Percentiles rank a stretch among this genome's conserved stretches.
Evolutionary conservation across 2,888 invertebrate genomes (phyloP).

Genomic region (Plemyria rubiginata): DNA sequence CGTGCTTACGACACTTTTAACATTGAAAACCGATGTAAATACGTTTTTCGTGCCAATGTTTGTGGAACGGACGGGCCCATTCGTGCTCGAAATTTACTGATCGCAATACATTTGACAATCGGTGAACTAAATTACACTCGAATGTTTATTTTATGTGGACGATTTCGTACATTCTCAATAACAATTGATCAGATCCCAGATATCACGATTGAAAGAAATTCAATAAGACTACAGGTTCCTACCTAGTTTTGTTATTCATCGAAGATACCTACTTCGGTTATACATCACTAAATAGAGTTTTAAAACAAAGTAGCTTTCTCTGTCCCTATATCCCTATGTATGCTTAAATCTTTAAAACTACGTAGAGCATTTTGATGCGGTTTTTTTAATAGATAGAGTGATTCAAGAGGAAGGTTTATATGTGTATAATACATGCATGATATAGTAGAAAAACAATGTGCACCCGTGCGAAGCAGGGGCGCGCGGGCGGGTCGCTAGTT

Average conservation of each 20-base stretch:
- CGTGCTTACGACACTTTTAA: constrained; percentile 24
- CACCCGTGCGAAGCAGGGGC: too few relatives aligned
- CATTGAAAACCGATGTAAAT: constrained; percentile 32
- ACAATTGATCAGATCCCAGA: constrained; percentile 6
- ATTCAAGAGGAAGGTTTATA: too few relatives aligned
- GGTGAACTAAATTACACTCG: constrained; percentile 1
- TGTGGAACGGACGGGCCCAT: constrained; percentile 22
- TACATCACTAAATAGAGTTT: too few relatives aligned
- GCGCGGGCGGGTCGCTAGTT: too few relatives aligned
- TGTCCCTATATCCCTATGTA: too few relatives aligned
- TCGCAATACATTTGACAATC: constrained; percentile 14
- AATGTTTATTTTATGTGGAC: constrained; percentile 2
- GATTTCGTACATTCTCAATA: not conserved
- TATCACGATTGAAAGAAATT: not conserved
- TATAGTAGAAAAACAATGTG: too few relatives aligned
- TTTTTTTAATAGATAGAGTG: too few relatives aligned
- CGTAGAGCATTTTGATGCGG: too few relatives aligned
- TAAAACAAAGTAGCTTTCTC: too few relatives aligned
- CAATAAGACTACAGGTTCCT: not conserved
- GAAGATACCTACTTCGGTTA: not conserved
- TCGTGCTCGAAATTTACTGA: constrained; percentile 17
- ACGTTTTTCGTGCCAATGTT: constrained; percentile 38
- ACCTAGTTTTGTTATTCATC: not conserved
- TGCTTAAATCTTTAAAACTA: too few relatives aligned
- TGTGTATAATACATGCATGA: too few relatives aligned